Base-by-base conservation (phyloP, 2,113 vertebrate genomes). In the Asarcornis scutulata region DNA sequence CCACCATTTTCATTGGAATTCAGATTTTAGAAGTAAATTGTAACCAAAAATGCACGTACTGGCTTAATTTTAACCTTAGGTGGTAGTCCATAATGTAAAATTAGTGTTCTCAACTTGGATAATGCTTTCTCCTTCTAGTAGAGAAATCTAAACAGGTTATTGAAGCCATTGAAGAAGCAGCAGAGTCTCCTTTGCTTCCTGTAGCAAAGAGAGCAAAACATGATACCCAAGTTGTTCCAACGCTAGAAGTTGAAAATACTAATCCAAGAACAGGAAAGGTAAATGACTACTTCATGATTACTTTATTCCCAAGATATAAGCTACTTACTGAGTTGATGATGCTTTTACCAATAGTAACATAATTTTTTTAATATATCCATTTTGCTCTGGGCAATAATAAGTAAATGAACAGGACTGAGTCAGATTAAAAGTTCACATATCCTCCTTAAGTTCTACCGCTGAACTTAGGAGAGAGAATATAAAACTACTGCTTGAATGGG, bases 211-310 rank as follows among this genome's bases (percentile, higher is more conserved):
- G 96, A 67, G 75, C 76, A 48, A 85, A 78, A 78, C 36, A 75
- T 15, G 84, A 88, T 55, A 46, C 46, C 84, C 69, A 96, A 18
- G 62, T 96, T 93, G 67, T 83, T 56, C 69, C 94, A 74, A 96
- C 95, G 21, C 44, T 53, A 88, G 97, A 96, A 73, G 60, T 82
- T 86, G 93, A 94, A 62, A 96, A 50, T 1, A 8, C 80, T 44
- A 84, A 78, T 62, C 73, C 59, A 64, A 92, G 89, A 60, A 93
- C 74, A 76, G 63, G 66, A 48, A 97, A 96, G 94, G 98, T 98
- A 91, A 97, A 27, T 4, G n/a, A 31, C 59, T 58, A 3, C 20
- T 56, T 32, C 68, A 42, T 21, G 29, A 6, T 74, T 16, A 14
- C 50, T 44, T 69, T 11, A 6, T 42, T 36, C 59, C 44, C 50